Base-by-base conservation (phyloP, 2,888 invertebrate genomes). In the Epirrhoe tristata region DNA sequence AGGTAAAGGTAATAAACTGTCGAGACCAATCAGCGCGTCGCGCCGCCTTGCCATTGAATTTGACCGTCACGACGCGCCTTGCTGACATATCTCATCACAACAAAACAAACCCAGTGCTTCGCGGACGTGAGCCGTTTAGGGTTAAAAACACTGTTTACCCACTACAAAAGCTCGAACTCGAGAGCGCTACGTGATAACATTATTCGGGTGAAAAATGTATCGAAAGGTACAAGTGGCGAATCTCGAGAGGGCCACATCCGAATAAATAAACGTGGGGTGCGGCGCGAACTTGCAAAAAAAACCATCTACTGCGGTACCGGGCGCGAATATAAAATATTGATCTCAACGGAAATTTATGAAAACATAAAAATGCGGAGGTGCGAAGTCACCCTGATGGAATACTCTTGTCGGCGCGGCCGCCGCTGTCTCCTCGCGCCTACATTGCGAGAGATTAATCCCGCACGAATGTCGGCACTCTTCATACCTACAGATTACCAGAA, bases 281-380 rank as follows among this genome's bases (percentile, higher is more conserved):
- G 78, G 81, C 78, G 81, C 81, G 78, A 85, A 84, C 82, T 84
- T 84, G 83, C 84, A 82, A 85, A 84, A 83, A 82, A 81, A 81
- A 81, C 85, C 83, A 81, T 86, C 83, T 79, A 82, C 83, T 81
- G 81, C 81, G 82, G 81, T 80, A 82, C 74, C 83, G 81, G 84
- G 79, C 80, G 87, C 83, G 87, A 87, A 89, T 89, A 90, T 91
- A 89, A 90, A 91, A 91, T 90, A 92, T 92, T 90, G 93, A 93
- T 92, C 90, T 84, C 84, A 75, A 81, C 81, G 86, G 82, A 86
- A 90, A 91, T 91, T 90, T 92, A 90, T 91, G 90, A 91, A 92
- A 91, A 90, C 89, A 88, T 91, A 91, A 90, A 90, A 91, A 88
- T 80, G 83, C 79, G 80, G 78, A 88, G 88, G 87, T 89, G 89